phyloP scores from a whole-genome alignment of 2,797 vertebrate species.

The Darevskia nairensis region DNA sequence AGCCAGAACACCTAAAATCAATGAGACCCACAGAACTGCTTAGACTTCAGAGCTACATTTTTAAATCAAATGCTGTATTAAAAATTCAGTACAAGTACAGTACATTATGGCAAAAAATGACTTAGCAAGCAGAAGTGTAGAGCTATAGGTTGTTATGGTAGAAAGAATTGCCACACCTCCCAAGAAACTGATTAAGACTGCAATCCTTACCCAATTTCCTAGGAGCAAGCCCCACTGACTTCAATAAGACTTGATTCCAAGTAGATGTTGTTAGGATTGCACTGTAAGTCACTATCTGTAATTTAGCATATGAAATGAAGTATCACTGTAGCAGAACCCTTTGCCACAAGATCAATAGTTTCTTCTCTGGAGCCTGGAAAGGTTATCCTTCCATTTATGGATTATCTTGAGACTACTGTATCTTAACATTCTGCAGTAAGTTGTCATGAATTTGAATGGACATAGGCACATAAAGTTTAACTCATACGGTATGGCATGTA shows the following conservation, averaged over 20 bases:
- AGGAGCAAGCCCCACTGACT: no score
- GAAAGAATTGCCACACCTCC: background rate
- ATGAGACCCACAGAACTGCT: slow-evolving; percentile 29
- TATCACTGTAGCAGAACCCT: fast-evolving
- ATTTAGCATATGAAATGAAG: background rate
- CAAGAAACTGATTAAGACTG: background rate
- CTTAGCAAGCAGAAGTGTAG: slow-evolving; percentile 2
- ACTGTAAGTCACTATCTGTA: background rate
- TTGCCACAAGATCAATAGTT: background rate
- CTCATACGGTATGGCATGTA: no score
- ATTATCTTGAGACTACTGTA: background rate
- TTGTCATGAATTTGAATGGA: background rate
- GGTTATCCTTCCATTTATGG: background rate
- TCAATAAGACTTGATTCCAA: background rate
- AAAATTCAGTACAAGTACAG: slow-evolving; percentile 27
- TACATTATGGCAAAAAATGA: background rate
- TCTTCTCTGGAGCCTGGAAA: background rate
- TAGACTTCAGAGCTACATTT: slow-evolving; percentile 32
- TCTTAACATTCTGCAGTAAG: background rate
- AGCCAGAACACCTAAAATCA: slow-evolving; percentile 90
- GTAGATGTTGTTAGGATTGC: no score
- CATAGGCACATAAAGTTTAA: background rate
- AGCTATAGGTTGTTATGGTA: background rate
- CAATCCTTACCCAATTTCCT: background rate
- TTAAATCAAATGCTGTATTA: background rate